Percentiles rank a stretch among this genome's conserved stretches.
Conservation (phyloP, 2,888 invertebrate genomes). For the Temnothorax unifasciatus region DNA sequence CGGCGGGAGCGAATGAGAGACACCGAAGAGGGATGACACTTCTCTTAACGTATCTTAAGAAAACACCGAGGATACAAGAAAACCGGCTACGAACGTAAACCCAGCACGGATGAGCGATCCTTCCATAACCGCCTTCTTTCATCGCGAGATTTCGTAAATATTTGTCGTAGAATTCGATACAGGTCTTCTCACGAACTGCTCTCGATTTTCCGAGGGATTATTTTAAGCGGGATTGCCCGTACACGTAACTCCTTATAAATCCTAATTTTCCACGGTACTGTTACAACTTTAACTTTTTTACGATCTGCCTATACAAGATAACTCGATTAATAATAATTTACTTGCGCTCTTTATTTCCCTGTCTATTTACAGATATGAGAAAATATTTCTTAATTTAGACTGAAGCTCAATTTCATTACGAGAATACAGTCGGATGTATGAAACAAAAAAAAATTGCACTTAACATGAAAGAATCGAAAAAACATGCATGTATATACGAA, state of each 20-base stretch:
- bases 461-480: constrained; percentile 5
- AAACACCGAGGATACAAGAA: constrained; percentile 69
- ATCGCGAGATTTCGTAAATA: constrained; percentile 64
- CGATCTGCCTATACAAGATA: not conserved
- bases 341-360: constrained; percentile 1
- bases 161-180: constrained; percentile 62
- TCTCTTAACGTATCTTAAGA: constrained; percentile 65
- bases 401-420: constrained; percentile 44
- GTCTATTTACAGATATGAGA: not conserved
- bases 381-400: constrained; percentile 34
- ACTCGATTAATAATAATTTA: constrained; percentile 38
- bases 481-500: not conserved
- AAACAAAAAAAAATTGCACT: constrained; percentile 4
- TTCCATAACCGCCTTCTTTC: constrained; percentile 56
- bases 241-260: not conserved
- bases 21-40: constrained; percentile 55
- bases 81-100: constrained; percentile 42
- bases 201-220: constrained; percentile 50
- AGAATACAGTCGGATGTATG: not conserved
- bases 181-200: constrained; percentile 36
- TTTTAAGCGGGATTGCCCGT: constrained; percentile 25
- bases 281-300: not conserved
- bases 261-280: constrained; percentile 8
- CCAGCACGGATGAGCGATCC: constrained; percentile 55
- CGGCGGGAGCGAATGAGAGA: constrained; percentile 47